phyloP scores from a whole-genome alignment of 2,888 invertebrate species.

The Diplazon laetatorius region DNA sequence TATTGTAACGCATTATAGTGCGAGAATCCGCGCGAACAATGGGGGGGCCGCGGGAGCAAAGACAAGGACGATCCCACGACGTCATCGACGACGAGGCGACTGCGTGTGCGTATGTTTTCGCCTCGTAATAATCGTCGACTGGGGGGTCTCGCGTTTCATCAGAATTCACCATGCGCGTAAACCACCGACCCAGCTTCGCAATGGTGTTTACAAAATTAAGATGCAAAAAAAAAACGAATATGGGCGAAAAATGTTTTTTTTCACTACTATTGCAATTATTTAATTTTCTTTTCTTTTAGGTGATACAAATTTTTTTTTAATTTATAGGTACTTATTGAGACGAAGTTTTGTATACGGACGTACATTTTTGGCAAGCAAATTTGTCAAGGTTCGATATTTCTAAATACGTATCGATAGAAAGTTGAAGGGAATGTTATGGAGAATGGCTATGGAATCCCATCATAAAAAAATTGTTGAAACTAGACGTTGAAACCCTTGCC shows the following conservation, averaged over 20 bases:
- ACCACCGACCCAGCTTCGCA: constrained; percentile 10
- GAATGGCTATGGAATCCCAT: too few relatives aligned
- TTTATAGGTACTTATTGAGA: too few relatives aligned
- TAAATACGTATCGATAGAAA: too few relatives aligned
- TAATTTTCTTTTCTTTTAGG: too few relatives aligned
- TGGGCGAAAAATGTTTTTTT: neutral
- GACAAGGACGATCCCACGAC: constrained; percentile 82
- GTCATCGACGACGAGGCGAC: constrained; percentile 68
- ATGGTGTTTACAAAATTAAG: neutral
- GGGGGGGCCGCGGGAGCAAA: constrained; percentile 81
- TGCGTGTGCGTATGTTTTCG: constrained; percentile 45
- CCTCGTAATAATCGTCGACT: constrained; percentile 50
- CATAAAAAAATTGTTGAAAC: too few relatives aligned
- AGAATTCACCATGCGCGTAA: constrained; percentile 18
- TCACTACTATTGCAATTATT: too few relatives aligned
- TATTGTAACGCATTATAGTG: constrained; percentile 52
- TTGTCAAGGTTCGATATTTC: too few relatives aligned
- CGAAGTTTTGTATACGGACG: too few relatives aligned
- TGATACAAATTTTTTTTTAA: too few relatives aligned
- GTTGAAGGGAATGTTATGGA: too few relatives aligned
- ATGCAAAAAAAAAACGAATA: neutral
- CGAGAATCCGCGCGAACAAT: constrained; percentile 73
- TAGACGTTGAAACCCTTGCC: too few relatives aligned
- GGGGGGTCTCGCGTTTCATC: constrained; percentile 59
- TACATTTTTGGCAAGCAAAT: too few relatives aligned